phyloP scores from a whole-genome alignment of 2,797 vertebrate genomes.

The Carcharodon carcharias region DNA sequence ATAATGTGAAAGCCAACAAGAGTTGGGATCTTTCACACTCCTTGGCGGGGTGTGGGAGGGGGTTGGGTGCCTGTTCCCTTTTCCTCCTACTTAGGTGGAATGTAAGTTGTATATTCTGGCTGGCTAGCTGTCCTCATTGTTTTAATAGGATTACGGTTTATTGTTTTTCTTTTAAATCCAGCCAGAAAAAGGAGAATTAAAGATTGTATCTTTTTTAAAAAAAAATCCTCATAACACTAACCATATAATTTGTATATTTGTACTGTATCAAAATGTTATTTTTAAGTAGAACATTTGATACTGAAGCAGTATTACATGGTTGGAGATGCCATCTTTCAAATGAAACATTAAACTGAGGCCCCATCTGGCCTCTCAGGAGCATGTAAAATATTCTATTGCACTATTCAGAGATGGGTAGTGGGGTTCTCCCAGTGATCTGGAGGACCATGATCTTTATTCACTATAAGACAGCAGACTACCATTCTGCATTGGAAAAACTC shows the following conservation, averaged over 20 bases:
- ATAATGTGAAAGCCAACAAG: no score
- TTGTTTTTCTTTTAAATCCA: no score
- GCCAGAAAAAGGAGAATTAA: no score
- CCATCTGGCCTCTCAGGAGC: neutral
- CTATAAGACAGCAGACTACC: neutral
- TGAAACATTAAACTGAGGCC: neutral
- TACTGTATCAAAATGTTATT: neutral
- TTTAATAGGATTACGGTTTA: no score
- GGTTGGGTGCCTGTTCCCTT: no score
- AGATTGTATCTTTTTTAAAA: no score
- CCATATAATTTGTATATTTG: neutral
- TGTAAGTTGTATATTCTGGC: no score
- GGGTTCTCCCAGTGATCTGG: neutral
- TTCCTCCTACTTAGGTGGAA: no score
- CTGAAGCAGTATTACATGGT: neutral
- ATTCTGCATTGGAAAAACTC: neutral
- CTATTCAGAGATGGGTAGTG: neutral
- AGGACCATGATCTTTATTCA: neutral
- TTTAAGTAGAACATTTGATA: neutral
- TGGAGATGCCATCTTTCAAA: neutral
- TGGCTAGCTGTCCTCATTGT: no score
- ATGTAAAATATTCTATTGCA: neutral
- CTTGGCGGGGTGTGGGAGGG: no score
- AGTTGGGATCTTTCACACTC: no score
- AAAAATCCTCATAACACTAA: no score